phyloP scores from a whole-genome alignment of 2,113 vertebrate species.

The Tautogolabrus adspersus region DNA sequence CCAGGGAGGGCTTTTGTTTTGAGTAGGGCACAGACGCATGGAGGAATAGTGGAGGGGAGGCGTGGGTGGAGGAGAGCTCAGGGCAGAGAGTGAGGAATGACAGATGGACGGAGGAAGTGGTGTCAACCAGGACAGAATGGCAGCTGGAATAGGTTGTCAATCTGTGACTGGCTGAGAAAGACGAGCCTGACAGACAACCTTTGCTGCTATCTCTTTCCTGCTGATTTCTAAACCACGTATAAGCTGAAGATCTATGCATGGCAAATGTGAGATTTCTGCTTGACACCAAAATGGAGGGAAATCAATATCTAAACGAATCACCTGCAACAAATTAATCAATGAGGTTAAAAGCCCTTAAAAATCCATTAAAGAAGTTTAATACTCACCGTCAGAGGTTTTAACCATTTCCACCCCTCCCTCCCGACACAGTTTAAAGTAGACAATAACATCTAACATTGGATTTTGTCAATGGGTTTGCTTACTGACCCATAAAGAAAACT shows the following conservation, averaged over 20 bases:
- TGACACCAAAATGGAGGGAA: neutral
- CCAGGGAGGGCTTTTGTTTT: conserved; percentile 10
- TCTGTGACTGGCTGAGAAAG: conserved; percentile 53
- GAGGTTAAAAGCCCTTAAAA: neutral
- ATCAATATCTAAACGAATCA: neutral
- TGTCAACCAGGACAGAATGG: conserved; percentile 59
- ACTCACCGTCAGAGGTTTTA: neutral
- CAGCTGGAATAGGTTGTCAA: conserved; percentile 74
- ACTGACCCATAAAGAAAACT: conserved; percentile 2
- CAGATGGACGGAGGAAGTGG: conserved; percentile 57
- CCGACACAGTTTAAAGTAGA: neutral
- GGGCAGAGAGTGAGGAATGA: conserved; percentile 49
- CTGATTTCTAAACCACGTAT: neutral
- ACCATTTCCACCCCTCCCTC: too few relatives aligned
- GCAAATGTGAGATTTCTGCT: neutral
- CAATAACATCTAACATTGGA: neutral
- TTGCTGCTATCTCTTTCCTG: too few relatives aligned
- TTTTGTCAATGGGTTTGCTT: neutral
- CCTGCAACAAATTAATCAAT: neutral
- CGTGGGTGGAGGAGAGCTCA: conserved; percentile 22
- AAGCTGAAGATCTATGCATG: neutral
- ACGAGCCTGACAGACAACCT: too few relatives aligned
- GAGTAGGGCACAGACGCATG: conserved; percentile 9
- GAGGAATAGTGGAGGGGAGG: conserved; percentile 17
- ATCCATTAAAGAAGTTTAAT: neutral